Evolutionary conservation across 2,888 invertebrate genomes (phyloP).

Genomic region (Bimastos eiseni): DNA sequence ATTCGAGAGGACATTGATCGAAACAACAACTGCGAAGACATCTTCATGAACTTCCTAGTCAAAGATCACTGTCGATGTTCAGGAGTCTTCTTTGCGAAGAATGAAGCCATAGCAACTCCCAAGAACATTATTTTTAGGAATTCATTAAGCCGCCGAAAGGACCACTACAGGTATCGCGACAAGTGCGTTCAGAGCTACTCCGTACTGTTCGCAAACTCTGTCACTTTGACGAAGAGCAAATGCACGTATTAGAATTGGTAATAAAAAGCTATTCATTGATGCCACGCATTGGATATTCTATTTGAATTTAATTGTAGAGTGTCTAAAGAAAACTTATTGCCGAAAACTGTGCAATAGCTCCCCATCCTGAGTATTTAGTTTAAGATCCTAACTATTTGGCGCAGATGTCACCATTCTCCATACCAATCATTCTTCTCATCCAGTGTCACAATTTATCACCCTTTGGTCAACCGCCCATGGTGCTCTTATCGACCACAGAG

Average conservation of each 20-base stretch:
- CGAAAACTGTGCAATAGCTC: no score
- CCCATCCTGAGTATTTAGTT: no score
- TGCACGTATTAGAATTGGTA: background rate
- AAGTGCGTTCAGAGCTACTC: background rate
- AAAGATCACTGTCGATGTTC: background rate
- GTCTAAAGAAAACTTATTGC: no score
- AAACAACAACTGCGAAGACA: background rate
- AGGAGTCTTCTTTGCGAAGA: background rate
- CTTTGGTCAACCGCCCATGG: no score
- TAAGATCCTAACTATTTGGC: no score
- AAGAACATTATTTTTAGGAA: background rate
- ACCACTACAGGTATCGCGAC: background rate
- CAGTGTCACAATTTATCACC: no score
- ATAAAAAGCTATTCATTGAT: no score
- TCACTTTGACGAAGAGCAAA: background rate
- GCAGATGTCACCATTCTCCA: no score
- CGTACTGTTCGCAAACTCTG: background rate
- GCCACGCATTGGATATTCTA: no score
- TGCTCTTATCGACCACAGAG: no score
- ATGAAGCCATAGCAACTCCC: background rate
- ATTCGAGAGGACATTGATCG: background rate
- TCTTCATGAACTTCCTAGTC: constrained; percentile 22
- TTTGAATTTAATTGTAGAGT: no score
- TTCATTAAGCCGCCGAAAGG: background rate
- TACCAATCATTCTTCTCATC: no score